Evolutionary conservation across 92 coral and sea anemone genomes (phyloP).

Genomic region (Siderastrea radians): DNA sequence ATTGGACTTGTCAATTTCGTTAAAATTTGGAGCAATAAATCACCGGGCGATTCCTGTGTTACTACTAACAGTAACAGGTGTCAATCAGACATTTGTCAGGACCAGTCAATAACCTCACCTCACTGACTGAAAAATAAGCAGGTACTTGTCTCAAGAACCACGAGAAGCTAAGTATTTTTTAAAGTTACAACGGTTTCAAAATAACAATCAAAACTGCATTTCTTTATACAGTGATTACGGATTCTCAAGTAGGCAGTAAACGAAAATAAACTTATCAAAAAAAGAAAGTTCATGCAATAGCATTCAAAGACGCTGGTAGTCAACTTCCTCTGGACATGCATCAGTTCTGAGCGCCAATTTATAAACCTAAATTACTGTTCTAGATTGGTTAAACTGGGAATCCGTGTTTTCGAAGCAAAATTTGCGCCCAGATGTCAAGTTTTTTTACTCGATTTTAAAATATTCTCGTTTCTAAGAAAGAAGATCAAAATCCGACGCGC

Average conservation of each 20-base stretch:
- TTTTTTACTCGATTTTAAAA: neutral
- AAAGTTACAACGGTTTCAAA: neutral
- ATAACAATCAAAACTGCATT: neutral
- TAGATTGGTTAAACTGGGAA: neutral
- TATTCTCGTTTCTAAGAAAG: neutral
- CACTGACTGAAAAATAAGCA: neutral
- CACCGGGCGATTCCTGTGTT: neutral
- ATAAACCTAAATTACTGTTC: neutral
- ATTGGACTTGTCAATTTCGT: too few relatives aligned
- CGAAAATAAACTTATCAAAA: neutral
- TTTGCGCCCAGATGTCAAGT: neutral
- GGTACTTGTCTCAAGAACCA: neutral
- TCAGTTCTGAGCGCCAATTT: too few relatives aligned
- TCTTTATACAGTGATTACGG: neutral
- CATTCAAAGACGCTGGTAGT: too few relatives aligned
- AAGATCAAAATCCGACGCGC: neutral
- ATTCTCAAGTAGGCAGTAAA: neutral
- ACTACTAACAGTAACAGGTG: constrained; percentile 11
- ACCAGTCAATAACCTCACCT: constrained; percentile 8
- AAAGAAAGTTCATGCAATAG: too few relatives aligned
- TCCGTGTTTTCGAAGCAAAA: neutral
- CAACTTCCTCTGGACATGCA: too few relatives aligned
- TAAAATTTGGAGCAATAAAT: too few relatives aligned
- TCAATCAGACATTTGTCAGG: neutral
- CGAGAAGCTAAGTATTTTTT: neutral